Evolutionary conservation across 2,888 invertebrate genomes (phyloP), one percentile per base, ranked within the genome.

Genomic region (Lacanobia oleracea): DNA sequence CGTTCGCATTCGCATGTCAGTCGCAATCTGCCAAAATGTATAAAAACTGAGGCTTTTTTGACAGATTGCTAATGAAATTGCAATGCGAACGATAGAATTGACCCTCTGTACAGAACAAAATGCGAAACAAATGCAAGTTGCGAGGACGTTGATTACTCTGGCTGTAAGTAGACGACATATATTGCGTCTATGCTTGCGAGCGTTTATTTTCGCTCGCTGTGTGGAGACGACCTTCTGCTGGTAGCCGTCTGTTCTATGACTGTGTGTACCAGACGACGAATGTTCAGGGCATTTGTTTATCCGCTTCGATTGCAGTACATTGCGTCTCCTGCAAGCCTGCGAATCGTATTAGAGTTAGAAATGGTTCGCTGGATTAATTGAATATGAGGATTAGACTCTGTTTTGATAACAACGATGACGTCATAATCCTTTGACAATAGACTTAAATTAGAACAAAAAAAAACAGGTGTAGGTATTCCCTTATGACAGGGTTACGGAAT

Each of bases 301-400:
- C 79, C 90, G 91, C 90, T 87, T 89, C 88, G 78, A 85, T 90
- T 87, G 83, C 85, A 88, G 87, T 88, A 89, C 87, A 90, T 90
- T 90, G 86, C 88, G 85, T 87, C 88, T 90, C 87, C 87, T 81
- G 86, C 84, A 87, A 86, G 86, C 37, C 78, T 82, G 79, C 78
- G 87, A 86, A 88, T 89, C 88, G 85, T 79, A 88, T 91, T 90
- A 88, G 86, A 83, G 87, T 89, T 89, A 90, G 86, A 83, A 87
- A 89, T 88, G 90, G 86, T 87, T 88, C 87, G 78, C 64, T 88
- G 72, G 79, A 86, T 88, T 89, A 89, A 91, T 90, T 77, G 84
- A 87, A 85, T 83, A 63, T 75, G 61, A 72, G 77, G 74, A 83
- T 86, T 76, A 79, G 57, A 54, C 27, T 53, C 12, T 54, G 64